Conservation (phyloP, 2,797 vertebrate genomes). For the Gadopsis marmoratus region DNA sequence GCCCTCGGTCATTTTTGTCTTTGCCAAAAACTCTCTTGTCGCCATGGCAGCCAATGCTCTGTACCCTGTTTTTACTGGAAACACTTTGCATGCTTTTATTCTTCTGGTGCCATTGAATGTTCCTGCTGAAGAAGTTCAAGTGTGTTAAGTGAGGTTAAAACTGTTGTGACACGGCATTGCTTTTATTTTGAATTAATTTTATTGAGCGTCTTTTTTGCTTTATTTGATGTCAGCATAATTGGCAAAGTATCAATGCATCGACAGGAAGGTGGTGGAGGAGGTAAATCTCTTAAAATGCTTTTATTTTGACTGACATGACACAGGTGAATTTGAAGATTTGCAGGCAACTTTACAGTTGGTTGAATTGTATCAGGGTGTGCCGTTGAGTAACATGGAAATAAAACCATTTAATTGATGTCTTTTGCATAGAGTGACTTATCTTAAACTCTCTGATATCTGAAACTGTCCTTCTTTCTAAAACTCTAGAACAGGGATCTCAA, state of each 20-base stretch:
- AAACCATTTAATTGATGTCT: background rate
- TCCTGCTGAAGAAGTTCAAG: constrained; percentile 1
- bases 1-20: constrained; percentile 3
- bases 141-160: background rate
- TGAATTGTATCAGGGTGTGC: constrained; percentile 1
- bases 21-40: constrained; percentile 45
- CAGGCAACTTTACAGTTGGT: constrained; percentile 1
- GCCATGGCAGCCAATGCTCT: constrained; percentile 34
- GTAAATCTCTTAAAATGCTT: background rate
- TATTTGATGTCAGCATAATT: constrained; percentile 5
- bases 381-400: background rate
- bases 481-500: background rate
- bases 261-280: background rate
- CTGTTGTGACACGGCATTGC: constrained; percentile 22
- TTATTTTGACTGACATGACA: background rate
- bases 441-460: background rate
- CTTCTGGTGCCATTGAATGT: constrained; percentile 16
- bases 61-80: constrained; percentile 22
- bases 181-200: background rate
- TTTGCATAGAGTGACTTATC: background rate
- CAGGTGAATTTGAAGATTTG: constrained; percentile 1
- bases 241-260: background rate
- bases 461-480: background rate
- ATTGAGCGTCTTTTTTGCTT: constrained; percentile 4
- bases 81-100: constrained; percentile 27